These are phyloP conservation scores for Seladonia tumulorum DNA, from an alignment of 2,888 invertebrate species.

Conservation along the genomic window DNA sequence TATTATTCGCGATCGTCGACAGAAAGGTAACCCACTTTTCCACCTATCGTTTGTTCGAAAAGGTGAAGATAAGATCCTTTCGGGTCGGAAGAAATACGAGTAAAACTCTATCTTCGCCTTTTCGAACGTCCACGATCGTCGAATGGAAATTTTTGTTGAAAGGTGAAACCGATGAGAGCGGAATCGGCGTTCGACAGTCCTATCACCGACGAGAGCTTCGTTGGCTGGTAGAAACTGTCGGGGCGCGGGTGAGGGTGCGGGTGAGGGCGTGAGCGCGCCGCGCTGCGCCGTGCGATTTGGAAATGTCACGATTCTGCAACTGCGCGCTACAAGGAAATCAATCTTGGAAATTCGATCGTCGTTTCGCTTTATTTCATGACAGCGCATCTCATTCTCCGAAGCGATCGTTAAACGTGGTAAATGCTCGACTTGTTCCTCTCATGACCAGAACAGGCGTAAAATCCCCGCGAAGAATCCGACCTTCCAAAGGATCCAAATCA, in stretches of 20 bases:
- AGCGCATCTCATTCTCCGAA: neutral
- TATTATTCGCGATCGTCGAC: neutral
- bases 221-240: neutral
- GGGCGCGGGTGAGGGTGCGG: too few species aligned
- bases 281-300: neutral
- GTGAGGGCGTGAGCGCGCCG: too few species aligned
- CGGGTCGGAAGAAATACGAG: too few species aligned
- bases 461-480: neutral
- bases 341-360: neutral
- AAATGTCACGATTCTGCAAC: neutral
- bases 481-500: constrained; percentile 57
- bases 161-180: too few species aligned
- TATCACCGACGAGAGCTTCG: neutral
- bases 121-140: neutral
- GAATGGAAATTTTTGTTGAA: too few species aligned
- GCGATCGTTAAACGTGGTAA: neutral
- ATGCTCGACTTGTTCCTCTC: neutral
- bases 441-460: neutral
- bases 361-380: neutral
- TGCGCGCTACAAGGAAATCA: neutral
- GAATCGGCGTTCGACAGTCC: too few species aligned
- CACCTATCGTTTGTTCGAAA: neutral
- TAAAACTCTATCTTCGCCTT: neutral
- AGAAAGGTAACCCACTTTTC: neutral
- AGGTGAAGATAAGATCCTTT: neutral